A percentile compares a stretch with the other conserved stretches of the same genome.
Conservation (phyloP, 2,113 vertebrate genomes). For the Ursus arctos region DNA sequence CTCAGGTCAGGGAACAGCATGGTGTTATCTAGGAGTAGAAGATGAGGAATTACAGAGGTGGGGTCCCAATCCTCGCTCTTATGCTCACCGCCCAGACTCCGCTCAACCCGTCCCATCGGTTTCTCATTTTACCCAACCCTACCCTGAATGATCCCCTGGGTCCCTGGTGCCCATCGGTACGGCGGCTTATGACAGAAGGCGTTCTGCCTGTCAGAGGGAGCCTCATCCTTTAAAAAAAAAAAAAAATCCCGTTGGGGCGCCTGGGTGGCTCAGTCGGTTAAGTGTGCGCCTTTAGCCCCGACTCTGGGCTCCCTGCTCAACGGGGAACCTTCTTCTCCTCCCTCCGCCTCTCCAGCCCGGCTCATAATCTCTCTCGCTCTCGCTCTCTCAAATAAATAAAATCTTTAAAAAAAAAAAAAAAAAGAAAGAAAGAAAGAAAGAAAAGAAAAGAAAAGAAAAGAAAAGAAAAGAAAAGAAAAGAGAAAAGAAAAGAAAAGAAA, state of each 20-base stretch:
- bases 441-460: too few species aligned
- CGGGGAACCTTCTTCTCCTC: too few species aligned
- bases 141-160: background rate
- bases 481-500: background rate
- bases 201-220: background rate
- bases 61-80: background rate
- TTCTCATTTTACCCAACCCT: background rate
- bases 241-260: too few species aligned
- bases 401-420: background rate
- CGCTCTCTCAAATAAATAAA: too few species aligned
- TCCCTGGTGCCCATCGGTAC: background rate
- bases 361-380: too few species aligned
- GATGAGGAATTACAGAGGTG: background rate
- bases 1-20: slow-evolving; percentile 78
- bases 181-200: background rate
- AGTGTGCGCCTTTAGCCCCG: too few species aligned
- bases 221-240: background rate
- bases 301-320: too few species aligned
- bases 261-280: too few species aligned
- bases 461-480: too few species aligned
- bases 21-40: slow-evolving; percentile 66
- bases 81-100: background rate
- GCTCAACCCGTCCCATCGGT: fast-evolving
- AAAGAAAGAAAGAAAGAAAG: too few species aligned
- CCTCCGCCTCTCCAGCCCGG: too few species aligned